Evolutionary conservation across 1,140 invertebrate species (phyloP), one percentile per base, ranked within the genome.

Genomic region (Stegodyphus dumicola): DNA sequence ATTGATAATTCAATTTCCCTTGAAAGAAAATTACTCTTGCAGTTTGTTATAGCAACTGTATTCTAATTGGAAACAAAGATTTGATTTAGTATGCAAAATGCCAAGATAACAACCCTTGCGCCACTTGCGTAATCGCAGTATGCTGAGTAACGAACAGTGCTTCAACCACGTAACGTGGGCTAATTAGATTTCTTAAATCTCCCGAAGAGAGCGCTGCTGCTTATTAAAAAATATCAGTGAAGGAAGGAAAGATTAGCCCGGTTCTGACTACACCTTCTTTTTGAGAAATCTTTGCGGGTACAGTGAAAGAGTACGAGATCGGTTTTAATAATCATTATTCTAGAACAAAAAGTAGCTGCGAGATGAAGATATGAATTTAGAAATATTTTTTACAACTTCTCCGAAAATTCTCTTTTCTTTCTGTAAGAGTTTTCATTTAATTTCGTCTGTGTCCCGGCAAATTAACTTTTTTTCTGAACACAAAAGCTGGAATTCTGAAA

Each of bases 51-150:
- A 60, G 15, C 56, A 60, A 60, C 56, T 60, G 56, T 15, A 60
- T 60, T 60, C 56, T 60, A 60, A 60, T 60, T 60, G 56, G 56
- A 60, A 60, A 60, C 56, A 60, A 60, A 15, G 56, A 60, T 60
- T 60, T 60, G 56, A 60, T 60, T 60, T 60, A 60, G 56, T 60
- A 60, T 60, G 56, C 56, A 60, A 60, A 60, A 60, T 15, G 56
- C 56, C 9, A 60, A 60, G 56, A 60, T 60, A 60, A 60, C 56
- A 60, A 60, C 56, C 15, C 56, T 60, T 60, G 15, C 15, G 56
- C 56, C 56, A 11, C 56, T 11, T 15, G 9, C 56, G 9, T 60
- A 11, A 9, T 60, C 15, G 56, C 9, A 11, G 56, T 15, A 60
- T 9, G 15, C 33, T 33, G 33, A 33, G 3, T 33, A 33, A 33